Evolutionary conservation across 2,113 vertebrate genomes (phyloP).

Genomic region (Ancistrus triradiatus): DNA sequence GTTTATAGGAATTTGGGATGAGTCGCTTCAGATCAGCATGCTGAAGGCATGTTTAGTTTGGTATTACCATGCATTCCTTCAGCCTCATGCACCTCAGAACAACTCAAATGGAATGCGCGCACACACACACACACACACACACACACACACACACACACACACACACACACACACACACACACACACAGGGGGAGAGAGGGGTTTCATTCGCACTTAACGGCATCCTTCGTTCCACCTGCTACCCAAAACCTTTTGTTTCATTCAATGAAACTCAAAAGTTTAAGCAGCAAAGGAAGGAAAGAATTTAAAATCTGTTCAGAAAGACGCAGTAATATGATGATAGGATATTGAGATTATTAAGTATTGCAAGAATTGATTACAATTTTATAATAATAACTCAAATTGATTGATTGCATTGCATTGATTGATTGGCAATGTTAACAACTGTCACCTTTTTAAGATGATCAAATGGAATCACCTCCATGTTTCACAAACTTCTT

Average conservation of each 20-base stretch:
- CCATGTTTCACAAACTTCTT: no score
- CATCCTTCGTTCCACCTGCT: background rate
- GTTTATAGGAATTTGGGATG: conserved; percentile 7
- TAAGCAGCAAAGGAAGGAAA: no score
- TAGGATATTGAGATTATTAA: no score
- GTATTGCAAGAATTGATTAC: no score
- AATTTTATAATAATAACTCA: no score
- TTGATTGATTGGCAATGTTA: no score
- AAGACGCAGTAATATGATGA: no score
- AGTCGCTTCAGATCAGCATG: conserved; percentile 9
- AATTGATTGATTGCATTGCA: no score
- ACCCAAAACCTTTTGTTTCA: background rate
- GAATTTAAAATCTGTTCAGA: no score
- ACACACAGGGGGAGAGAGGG: background rate
- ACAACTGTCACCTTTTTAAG: no score
- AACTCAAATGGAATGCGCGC: background rate
- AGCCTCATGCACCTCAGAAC: background rate
- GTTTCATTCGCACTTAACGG: background rate
- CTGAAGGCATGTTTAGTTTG: background rate
- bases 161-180: background rate
- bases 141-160: background rate
- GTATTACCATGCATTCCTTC: conserved; percentile 13
- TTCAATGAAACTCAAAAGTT: conserved; percentile 8
- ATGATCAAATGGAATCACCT: no score
- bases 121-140: conserved; percentile 6